Conservation (phyloP, 2,113 vertebrate genomes). For the Morone chrysops region DNA sequence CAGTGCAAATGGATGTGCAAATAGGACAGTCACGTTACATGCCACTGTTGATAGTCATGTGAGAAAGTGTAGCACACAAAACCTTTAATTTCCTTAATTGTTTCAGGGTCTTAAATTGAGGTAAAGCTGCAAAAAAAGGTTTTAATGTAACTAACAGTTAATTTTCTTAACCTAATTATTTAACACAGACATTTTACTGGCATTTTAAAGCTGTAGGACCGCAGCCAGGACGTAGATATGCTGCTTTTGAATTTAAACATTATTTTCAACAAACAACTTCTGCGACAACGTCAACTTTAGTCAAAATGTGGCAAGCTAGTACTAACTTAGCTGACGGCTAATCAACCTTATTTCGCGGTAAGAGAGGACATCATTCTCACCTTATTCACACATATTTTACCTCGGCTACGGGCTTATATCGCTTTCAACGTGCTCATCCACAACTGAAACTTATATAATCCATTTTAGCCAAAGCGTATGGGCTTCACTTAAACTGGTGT, state of each 20-base stretch:
- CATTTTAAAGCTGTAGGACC: neutral
- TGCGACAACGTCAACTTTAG: neutral
- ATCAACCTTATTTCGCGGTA: neutral
- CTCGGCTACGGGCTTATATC: neutral
- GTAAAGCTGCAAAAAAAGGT: neutral
- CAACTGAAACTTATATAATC: neutral
- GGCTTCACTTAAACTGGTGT: neutral
- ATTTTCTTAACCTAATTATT: neutral
- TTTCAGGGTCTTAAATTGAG: neutral
- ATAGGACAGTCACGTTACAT: neutral
- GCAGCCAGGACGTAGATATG: neutral
- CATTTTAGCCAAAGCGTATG: neutral
- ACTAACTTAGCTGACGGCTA: conserved; percentile 33
- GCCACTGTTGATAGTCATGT: neutral
- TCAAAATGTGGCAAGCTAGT: neutral
- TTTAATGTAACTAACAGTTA: neutral
- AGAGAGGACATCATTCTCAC: conserved; percentile 22
- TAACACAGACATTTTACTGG: neutral
- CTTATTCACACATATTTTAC: conserved; percentile 18
- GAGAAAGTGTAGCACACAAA: neutral
- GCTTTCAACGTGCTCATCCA: neutral
- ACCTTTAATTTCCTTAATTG: too few relatives aligned
- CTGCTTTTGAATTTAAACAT: neutral
- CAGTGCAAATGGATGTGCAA: too few relatives aligned
- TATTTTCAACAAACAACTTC: neutral